Evolutionary conservation across 2,888 invertebrate genomes (phyloP).

Genomic region (Chironomus riparius): DNA sequence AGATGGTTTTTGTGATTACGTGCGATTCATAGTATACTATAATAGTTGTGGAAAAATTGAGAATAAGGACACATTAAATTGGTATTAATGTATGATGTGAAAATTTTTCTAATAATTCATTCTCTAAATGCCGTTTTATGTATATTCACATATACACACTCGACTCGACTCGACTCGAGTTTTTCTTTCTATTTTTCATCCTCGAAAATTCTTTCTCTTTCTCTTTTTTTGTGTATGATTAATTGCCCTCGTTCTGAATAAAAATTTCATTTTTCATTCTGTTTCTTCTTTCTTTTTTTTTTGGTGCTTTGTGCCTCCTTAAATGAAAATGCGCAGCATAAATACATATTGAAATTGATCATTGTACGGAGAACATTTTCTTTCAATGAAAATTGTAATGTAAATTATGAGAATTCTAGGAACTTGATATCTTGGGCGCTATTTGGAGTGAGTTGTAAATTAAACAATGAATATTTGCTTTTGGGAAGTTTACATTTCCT

Average conservation of each 20-base stretch:
- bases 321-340: background rate
- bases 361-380: no score
- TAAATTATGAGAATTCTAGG: no score
- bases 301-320: background rate
- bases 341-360: no score
- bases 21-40: background rate
- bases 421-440: no score
- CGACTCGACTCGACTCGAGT: background rate
- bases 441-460: no score
- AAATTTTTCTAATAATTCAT: background rate
- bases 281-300: background rate
- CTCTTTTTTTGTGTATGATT: background rate
- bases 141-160: background rate
- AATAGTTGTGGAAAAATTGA: background rate
- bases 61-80: background rate
- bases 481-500: no score
- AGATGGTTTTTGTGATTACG: constrained; percentile 25
- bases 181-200: no score
- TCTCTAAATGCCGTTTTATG: background rate
- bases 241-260: constrained; percentile 13
- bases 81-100: background rate
- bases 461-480: no score
- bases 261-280: constrained; percentile 21
- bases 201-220: background rate
- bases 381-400: no score